phyloP scores from a whole-genome alignment of 2,888 invertebrate genomes.

The Oscheius sp. region DNA sequence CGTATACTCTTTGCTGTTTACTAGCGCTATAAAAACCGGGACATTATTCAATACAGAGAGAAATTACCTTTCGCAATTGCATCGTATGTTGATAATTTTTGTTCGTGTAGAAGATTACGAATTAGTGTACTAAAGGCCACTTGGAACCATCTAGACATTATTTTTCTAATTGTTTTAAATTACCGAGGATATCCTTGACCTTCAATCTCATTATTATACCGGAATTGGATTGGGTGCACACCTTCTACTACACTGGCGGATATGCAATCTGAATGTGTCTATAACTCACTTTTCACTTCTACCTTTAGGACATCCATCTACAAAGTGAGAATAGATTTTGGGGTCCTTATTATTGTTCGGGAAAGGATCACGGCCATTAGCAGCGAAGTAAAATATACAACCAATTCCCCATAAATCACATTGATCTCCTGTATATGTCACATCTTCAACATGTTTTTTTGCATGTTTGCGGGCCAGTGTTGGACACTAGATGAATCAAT shows the following conservation, averaged over 20 bases:
- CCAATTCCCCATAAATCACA: constrained; percentile 48
- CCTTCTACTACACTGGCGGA: constrained; percentile 2
- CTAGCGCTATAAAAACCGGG: constrained; percentile 22
- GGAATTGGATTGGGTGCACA: constrained; percentile 11
- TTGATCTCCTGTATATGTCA: constrained; percentile 36
- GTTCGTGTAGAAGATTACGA: constrained; percentile 39
- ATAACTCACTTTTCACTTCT: no score
- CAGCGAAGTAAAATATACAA: constrained; percentile 41
- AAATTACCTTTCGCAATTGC: constrained; percentile 30
- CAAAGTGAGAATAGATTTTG: neutral
- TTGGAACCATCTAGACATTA: constrained; percentile 36
- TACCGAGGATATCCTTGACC: constrained; percentile 3
- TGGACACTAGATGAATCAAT: constrained; percentile 33
- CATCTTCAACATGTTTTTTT: constrained; percentile 18
- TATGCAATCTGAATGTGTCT: neutral
- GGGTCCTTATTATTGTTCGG: constrained; percentile 4
- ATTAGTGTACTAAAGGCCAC: constrained; percentile 35
- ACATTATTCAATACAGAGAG: neutral
- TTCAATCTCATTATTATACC: neutral
- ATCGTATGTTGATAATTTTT: constrained; percentile 32
- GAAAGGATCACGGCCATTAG: constrained; percentile 39
- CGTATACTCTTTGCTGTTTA: constrained; percentile 8
- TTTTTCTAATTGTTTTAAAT: neutral
- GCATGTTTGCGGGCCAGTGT: constrained; percentile 31
- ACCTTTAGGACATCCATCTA: neutral